Evolutionary conservation across 2,113 vertebrate species (phyloP).

Genomic region (Neotoma lepida): DNA sequence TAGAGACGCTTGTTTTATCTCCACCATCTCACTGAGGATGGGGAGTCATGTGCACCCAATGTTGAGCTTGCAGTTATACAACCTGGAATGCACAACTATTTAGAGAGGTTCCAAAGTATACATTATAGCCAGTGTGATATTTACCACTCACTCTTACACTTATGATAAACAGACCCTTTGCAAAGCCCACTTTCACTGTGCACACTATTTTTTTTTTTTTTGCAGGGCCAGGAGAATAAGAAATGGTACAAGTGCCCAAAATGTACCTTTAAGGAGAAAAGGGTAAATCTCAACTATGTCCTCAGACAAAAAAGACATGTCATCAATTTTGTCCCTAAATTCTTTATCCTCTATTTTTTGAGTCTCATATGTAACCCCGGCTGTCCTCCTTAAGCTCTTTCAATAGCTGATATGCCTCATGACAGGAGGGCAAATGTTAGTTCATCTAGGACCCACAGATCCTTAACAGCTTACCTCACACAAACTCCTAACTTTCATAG

Average conservation of each 20-base stretch:
- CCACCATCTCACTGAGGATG: background rate
- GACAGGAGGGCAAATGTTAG: background rate
- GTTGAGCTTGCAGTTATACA: background rate
- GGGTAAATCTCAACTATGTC: background rate
- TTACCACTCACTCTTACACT: too few relatives aligned
- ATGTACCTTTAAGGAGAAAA: background rate
- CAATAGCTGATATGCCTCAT: background rate
- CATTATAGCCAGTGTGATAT: background rate
- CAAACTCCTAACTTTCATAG: background rate
- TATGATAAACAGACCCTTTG: background rate
- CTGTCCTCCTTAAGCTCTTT: background rate
- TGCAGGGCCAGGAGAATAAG: background rate
- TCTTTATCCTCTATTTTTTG: background rate
- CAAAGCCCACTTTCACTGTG: background rate
- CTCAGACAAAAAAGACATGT: background rate
- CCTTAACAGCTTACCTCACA: background rate
- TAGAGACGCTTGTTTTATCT: background rate
- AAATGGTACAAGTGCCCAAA: background rate
- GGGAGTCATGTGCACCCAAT: too few relatives aligned
- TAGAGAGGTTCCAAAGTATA: background rate
- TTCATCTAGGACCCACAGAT: background rate
- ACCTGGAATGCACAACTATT: background rate
- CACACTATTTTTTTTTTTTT: background rate
- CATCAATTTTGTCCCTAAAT: background rate
- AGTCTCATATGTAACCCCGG: background rate